Evolutionary conservation across 35 echinoderm and acorn worm species (phyloP).

Genomic region (Anneissia japonica): DNA sequence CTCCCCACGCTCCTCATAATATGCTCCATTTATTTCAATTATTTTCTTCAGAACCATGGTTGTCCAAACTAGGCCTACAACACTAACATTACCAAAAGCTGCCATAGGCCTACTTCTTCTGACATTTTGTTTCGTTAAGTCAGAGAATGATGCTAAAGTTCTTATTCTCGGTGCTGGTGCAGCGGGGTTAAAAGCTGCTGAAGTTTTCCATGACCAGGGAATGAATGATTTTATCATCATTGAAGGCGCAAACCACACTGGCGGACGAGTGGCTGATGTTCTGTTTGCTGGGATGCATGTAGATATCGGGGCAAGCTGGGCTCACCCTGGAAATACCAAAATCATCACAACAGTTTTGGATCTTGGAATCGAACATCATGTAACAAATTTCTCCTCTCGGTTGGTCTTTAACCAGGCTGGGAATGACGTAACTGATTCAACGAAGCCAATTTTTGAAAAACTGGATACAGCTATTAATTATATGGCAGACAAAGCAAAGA

Average conservation of each 20-base stretch:
- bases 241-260: slow-evolving; percentile 19
- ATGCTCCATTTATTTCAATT: no score
- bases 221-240: slow-evolving; percentile 42
- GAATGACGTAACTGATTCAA: slow-evolving; percentile 7
- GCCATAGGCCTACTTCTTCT: no score
- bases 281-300: slow-evolving; percentile 22
- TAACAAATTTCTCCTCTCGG: background rate
- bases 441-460: background rate
- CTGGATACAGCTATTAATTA: slow-evolving; percentile 8
- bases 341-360: slow-evolving; percentile 1
- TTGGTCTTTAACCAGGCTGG: slow-evolving; percentile 25
- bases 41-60: no score
- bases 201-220: slow-evolving; percentile 15
- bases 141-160: slow-evolving; percentile 30
- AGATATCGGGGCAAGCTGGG: slow-evolving; percentile 34
- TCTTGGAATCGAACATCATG: slow-evolving; percentile 2
- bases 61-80: no score
- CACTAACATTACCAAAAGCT: no score
- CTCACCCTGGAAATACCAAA: slow-evolving; percentile 7
- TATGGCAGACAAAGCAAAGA: background rate
- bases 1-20: no score
- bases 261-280: slow-evolving; percentile 32
- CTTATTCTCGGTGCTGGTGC: slow-evolving; percentile 40
- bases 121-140: background rate
- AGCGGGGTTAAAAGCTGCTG: slow-evolving; percentile 26